Evolutionary conservation across 2,888 invertebrate species (phyloP).

Genomic region (Cephus rjabovi): DNA sequence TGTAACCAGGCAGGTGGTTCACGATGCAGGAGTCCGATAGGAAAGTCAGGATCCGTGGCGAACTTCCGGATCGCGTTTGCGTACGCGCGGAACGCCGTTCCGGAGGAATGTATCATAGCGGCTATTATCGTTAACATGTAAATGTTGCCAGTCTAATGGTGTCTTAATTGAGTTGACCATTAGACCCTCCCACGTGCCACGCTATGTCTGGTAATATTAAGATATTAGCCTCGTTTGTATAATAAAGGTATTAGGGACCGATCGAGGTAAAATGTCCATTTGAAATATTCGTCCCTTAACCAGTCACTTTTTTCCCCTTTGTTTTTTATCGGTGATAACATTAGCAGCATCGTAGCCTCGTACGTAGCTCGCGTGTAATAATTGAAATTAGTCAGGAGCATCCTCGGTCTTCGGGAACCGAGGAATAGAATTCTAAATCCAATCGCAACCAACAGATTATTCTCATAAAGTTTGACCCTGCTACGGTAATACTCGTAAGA

Average conservation of each 20-base stretch:
- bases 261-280: neutral
- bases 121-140: constrained; percentile 61
- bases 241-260: constrained; percentile 38
- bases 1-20: neutral
- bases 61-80: constrained; percentile 2
- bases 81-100: constrained; percentile 31
- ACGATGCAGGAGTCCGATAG: neutral
- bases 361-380: neutral
- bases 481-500: neutral
- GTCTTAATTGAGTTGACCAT: constrained; percentile 60
- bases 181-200: constrained; percentile 46
- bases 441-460: no score
- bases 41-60: constrained; percentile 4
- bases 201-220: constrained; percentile 38
- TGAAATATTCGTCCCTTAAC: neutral
- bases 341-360: neutral
- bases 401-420: neutral
- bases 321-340: neutral
- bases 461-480: neutral
- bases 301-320: neutral
- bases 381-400: neutral
- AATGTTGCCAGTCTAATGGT: constrained; percentile 56
- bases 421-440: neutral
- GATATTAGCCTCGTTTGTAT: constrained; percentile 43
- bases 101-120: constrained; percentile 52